A percentile compares a stretch with the other conserved stretches of the same genome.
Conservation (phyloP, 2,113 vertebrate species). For the Oncorhynchus tshawytscha region DNA sequence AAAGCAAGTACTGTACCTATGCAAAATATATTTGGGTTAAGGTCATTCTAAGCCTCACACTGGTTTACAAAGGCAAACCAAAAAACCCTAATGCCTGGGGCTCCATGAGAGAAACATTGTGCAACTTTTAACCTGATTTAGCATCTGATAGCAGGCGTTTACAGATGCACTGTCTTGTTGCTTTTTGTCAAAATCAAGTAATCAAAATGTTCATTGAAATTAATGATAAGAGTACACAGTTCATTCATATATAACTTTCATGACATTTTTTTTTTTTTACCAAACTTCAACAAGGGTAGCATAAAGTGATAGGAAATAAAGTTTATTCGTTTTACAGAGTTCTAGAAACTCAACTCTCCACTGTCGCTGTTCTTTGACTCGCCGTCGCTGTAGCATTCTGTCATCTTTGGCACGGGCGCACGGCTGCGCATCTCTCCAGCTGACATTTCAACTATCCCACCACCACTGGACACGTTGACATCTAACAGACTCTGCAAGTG, state of each 20-base stretch:
- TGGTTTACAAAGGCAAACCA: constrained; percentile 24
- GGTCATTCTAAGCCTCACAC: not conserved
- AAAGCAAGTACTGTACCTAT: not conserved
- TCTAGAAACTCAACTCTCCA: constrained; percentile 62
- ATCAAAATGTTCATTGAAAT: not conserved
- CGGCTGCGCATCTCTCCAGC: constrained; percentile 38
- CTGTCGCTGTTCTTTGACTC: constrained; percentile 79
- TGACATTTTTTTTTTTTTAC: constrained; percentile 1
- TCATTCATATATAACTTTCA: not conserved
- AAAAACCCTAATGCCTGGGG: constrained; percentile 44
- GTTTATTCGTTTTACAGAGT: constrained; percentile 44
- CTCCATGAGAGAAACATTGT: not conserved
- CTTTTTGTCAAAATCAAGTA: not conserved
- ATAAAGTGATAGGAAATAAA: constrained; percentile 31
- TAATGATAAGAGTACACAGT: not conserved
- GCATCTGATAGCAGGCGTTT: not conserved
- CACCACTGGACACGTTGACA: constrained; percentile 50
- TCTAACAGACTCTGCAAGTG: constrained; percentile 86
- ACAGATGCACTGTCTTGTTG: too few species aligned
- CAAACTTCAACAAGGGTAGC: constrained; percentile 18
- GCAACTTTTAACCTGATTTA: not conserved
- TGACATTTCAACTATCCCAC: constrained; percentile 28
- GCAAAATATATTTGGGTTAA: not conserved
- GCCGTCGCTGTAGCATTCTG: constrained; percentile 80
- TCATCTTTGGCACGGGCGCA: constrained; percentile 33